phyloP scores from a whole-genome alignment of 2,797 vertebrate genomes.

The Amphiprion clarkii region DNA sequence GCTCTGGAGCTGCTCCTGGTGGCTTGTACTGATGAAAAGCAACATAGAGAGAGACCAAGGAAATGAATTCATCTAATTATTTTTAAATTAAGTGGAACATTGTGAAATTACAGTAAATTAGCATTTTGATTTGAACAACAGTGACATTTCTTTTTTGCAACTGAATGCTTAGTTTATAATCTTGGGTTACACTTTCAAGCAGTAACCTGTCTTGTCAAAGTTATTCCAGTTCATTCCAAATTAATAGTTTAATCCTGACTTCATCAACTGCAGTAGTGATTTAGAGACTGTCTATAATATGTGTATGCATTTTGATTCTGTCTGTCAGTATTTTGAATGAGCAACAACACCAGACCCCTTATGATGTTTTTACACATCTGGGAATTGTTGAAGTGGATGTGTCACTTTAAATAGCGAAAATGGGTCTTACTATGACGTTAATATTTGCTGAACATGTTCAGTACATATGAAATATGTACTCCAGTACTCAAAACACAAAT shows the following conservation, averaged over 20 bases:
- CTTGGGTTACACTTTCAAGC: not conserved
- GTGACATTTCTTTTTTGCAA: not conserved
- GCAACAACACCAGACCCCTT: slow-evolving; percentile 10
- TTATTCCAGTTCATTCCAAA: not conserved
- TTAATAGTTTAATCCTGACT: not conserved
- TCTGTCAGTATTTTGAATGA: slow-evolving; percentile 9
- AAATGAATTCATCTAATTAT: slow-evolving; percentile 19
- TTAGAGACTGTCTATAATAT: slow-evolving; percentile 14
- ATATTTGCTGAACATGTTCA: slow-evolving; percentile 12
- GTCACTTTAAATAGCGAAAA: not conserved
- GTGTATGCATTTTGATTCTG: slow-evolving; percentile 13
- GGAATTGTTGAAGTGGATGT: slow-evolving; percentile 10
- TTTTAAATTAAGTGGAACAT: slow-evolving; percentile 21
- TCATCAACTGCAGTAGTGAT: slow-evolving; percentile 4
- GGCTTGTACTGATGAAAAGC: slow-evolving; percentile 27
- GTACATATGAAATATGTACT: slow-evolving; percentile 24
- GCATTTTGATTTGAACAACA: not conserved
- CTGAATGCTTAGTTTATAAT: not conserved
- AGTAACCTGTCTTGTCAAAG: not conserved
- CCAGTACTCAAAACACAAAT: slow-evolving; percentile 11
- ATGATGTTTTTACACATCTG: slow-evolving; percentile 14
- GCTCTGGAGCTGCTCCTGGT: slow-evolving; percentile 45
- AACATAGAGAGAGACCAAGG: slow-evolving; percentile 1
- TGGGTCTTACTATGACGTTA: slow-evolving; percentile 3
- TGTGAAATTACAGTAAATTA: slow-evolving; percentile 15